Conservation (phyloP, 2,113 vertebrate genomes). For the Nothocercus julius region DNA sequence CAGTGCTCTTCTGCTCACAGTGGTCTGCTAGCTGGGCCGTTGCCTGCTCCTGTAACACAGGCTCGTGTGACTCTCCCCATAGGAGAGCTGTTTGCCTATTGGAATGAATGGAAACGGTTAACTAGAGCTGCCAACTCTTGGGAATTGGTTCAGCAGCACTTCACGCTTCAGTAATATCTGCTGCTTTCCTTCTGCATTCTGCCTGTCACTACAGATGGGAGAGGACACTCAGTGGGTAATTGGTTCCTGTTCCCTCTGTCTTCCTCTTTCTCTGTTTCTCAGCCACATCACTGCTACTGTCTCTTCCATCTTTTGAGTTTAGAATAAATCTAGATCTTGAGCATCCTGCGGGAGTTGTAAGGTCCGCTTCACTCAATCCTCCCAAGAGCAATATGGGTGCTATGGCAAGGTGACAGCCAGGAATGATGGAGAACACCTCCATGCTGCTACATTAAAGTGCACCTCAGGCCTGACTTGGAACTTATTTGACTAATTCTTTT, state of each 20-base stretch:
- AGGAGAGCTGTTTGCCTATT: background rate
- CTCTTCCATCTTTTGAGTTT: background rate
- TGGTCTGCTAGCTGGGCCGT: background rate
- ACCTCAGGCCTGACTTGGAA: fast-evolving
- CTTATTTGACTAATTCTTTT: background rate
- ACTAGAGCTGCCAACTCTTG: slow-evolving; percentile 19
- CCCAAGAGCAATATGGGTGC: background rate
- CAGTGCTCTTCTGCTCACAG: background rate
- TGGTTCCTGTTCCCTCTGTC: slow-evolving; percentile 70
- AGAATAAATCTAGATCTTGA: background rate
- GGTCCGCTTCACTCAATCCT: too few species aligned
- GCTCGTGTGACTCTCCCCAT: fast-evolving
- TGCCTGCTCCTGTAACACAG: background rate
- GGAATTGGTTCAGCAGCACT: slow-evolving; percentile 35
- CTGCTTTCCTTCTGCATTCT: slow-evolving; percentile 63
- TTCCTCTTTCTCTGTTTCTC: slow-evolving; percentile 48
- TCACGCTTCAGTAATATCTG: slow-evolving; percentile 48
- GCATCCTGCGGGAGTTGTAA: too few species aligned
- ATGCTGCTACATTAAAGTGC: background rate
- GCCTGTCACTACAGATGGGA: slow-evolving; percentile 77
- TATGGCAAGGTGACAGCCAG: background rate
- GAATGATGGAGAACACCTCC: background rate
- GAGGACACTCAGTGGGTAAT: slow-evolving; percentile 71
- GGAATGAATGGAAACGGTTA: slow-evolving; percentile 4
- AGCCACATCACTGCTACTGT: fast-evolving